Evolutionary conservation across 2,888 invertebrate species (phyloP).

Genomic region (Apeira syringaria): DNA sequence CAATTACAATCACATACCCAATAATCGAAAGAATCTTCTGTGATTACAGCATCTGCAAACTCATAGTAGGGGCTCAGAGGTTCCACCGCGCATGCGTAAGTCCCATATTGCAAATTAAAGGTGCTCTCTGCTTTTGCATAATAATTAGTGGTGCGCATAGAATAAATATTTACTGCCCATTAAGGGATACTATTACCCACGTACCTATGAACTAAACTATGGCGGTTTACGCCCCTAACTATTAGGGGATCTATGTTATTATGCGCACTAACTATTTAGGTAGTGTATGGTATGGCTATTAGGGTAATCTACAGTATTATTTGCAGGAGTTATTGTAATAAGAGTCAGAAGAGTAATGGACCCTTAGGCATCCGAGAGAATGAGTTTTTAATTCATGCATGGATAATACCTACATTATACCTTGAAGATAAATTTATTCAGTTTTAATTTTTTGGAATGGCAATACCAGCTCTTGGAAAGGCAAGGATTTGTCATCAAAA

Average conservation of each 20-base stretch:
- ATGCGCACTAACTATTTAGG: background rate
- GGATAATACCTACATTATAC: no score
- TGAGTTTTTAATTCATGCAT: no score
- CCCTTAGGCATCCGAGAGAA: no score
- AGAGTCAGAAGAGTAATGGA: no score
- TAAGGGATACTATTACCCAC: constrained; percentile 10
- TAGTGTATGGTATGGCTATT: background rate
- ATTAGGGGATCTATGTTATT: background rate
- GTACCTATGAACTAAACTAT: background rate
- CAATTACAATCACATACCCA: no score
- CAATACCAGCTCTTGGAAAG: no score
- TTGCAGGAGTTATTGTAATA: background rate
- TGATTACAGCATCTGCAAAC: no score
- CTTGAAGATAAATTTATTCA: no score
- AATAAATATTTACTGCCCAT: constrained; percentile 21
- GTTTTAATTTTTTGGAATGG: no score
- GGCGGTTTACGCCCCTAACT: background rate
- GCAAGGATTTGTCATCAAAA: no score
- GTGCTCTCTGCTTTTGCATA: constrained; percentile 40
- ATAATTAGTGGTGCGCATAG: constrained; percentile 13
- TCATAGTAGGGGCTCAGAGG: background rate
- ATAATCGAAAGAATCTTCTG: no score
- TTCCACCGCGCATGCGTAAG: constrained; percentile 15
- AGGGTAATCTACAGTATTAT: background rate
- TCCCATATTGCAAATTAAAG: constrained; percentile 58